Evolutionary conservation across 2,888 invertebrate genomes (phyloP).

Genomic region (Biston stratarius): DNA sequence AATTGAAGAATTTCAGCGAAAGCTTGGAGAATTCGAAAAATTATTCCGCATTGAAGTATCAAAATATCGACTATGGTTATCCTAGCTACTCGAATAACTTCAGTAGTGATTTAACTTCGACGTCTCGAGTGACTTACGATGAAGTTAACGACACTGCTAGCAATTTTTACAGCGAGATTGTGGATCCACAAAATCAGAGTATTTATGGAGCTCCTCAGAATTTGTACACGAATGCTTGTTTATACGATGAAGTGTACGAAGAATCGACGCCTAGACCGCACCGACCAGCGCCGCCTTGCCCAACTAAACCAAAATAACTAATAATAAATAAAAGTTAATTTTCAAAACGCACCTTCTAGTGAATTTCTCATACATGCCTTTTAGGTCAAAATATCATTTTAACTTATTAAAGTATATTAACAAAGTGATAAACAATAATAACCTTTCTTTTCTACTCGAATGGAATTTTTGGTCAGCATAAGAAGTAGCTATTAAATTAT

Average conservation of each 20-base stretch:
- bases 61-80: conserved; percentile 69
- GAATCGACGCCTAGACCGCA: conserved; percentile 82
- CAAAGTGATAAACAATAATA: no score
- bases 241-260: conserved; percentile 80
- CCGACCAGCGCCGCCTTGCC: conserved; percentile 87
- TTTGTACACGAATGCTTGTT: conserved; percentile 59
- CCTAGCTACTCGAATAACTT: conserved; percentile 53
- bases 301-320: conserved; percentile 65
- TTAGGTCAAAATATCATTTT: no score
- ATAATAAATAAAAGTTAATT: neutral
- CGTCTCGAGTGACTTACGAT: conserved; percentile 66
- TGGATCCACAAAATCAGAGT: conserved; percentile 48
- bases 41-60: conserved; percentile 76
- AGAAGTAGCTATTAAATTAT: no score
- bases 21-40: conserved; percentile 77
- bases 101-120: conserved; percentile 43
- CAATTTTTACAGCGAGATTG: conserved; percentile 77
- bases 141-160: conserved; percentile 75
- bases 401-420: no score
- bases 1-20: conserved; percentile 75
- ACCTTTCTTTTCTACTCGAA: neutral
- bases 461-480: no score
- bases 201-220: conserved; percentile 51
- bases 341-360: no score
- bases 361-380: no score